Evolutionary conservation across 2,797 vertebrate species (phyloP).

Genomic region (Podarcis siculus): DNA sequence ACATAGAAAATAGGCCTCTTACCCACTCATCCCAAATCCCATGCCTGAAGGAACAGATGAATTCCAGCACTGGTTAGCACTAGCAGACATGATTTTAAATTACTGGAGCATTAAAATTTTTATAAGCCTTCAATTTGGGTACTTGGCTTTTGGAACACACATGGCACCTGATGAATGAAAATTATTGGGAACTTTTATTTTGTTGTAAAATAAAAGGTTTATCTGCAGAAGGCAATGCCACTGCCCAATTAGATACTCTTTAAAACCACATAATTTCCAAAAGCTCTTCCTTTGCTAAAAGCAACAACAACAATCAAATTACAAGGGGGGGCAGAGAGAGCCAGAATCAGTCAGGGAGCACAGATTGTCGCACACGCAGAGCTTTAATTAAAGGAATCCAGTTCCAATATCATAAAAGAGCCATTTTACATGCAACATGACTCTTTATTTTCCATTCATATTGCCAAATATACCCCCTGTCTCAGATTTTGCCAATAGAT

Average conservation of each 20-base stretch:
- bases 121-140: conserved; percentile 64
- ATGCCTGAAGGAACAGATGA: conserved; percentile 55
- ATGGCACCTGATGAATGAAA: conserved; percentile 52
- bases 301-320: not conserved
- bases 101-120: conserved; percentile 71
- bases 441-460: conserved; percentile 54
- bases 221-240: conserved; percentile 35
- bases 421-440: conserved; percentile 61
- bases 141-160: conserved; percentile 40
- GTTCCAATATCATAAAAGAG: conserved; percentile 66
- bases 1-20: conserved; percentile 56
- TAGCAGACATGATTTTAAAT: conserved; percentile 66
- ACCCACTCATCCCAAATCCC: conserved; percentile 32
- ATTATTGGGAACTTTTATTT: conserved; percentile 55
- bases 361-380: conserved; percentile 55
- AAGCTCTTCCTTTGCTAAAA: conserved; percentile 33
- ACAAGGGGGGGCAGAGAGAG: no score
- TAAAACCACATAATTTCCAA: conserved; percentile 34
- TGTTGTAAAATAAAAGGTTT: conserved; percentile 37
- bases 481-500: conserved; percentile 31
- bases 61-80: conserved; percentile 56
- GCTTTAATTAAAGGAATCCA: conserved; percentile 60
- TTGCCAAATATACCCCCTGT: conserved; percentile 49
- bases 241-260: conserved; percentile 19
- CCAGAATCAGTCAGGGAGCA: conserved; percentile 43